Evolutionary conservation across 2,888 invertebrate genomes (phyloP), one percentile per base, ranked within the genome.

Genomic region (Gonocerus acuteangulatus): DNA sequence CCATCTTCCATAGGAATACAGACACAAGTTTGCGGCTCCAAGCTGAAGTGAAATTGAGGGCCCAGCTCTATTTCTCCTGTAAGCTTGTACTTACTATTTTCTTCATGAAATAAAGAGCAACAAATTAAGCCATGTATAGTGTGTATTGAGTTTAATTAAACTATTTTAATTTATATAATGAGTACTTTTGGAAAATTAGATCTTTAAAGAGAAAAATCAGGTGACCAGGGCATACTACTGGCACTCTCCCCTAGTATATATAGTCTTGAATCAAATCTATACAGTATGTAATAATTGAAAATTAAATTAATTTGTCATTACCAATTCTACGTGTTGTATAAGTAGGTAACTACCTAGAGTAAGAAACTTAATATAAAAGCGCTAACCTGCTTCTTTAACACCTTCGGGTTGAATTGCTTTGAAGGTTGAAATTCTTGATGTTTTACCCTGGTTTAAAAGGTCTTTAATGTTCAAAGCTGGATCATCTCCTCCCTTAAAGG

Each of bases 11-110:
- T 78, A 0, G 86, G 88, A 18, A 80, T 72, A n/a, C 79, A 82
- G 1, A 86, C 77, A 63, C 83, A 82, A 0, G 80, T 79, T 45
- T 86, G 86, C 0, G 85, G 80, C 69, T 89, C 89, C 85, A 89
- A 84, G 11, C 82, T 80, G 69, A 81, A 87, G 71, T 89, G 89
- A 71, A 84, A 86, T 70, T 89, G 89, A 9, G 54, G 48, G 2
- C 60, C 62, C 47, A 75, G 75, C 0, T 87, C 64, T 18, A 62
- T 27, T 32, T 63, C 59, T 22, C 67, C 67, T 23, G 23, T 21
- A 1, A 68, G 45, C 19, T 58, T 57, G 32, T 68, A 48, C 32
- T 62, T 66, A 6, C 54, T 48, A 56, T 62, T 54, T 13, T 32
- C 66, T 66, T 45, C 11, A 60, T 44, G 13, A 16, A 34, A 54